phyloP scores from a whole-genome alignment of 2,113 vertebrate species.

The Tetrao urogallus region DNA sequence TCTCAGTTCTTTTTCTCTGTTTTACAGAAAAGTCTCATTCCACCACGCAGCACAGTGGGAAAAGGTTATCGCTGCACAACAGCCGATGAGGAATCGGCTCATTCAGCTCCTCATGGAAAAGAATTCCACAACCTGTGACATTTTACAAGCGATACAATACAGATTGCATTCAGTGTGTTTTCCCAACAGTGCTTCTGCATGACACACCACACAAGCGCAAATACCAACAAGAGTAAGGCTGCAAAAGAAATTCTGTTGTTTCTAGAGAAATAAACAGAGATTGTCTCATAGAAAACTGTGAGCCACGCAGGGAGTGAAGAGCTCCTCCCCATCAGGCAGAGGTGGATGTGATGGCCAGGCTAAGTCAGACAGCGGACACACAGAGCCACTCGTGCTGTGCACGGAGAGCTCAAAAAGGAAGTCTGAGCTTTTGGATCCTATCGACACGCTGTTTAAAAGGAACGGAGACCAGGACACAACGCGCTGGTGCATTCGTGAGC shows the following conservation, averaged over 20 bases:
- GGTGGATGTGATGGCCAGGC: not conserved
- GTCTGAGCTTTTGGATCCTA: not conserved
- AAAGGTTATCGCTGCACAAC: not conserved
- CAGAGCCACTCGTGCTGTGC: not conserved
- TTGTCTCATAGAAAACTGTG: not conserved
- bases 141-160: not conserved
- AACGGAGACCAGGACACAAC: not conserved
- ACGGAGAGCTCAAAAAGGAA: not conserved
- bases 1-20: not conserved
- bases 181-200: not conserved
- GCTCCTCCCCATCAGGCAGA: not conserved
- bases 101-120: not conserved
- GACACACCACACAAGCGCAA: not conserved
- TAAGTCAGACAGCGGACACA: not conserved
- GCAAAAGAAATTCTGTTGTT: not conserved
- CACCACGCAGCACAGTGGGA: rapidly evolving
- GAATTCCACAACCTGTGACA: not conserved
- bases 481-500: not conserved
- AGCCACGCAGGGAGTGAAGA: not conserved
- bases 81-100: not conserved
- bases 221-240: not conserved
- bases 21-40: not conserved
- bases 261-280: not conserved
- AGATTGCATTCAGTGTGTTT: not conserved
- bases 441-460: rapidly evolving